Evolutionary conservation across 1,140 invertebrate species (phyloP).

Genomic region (Holcopasites calliopsidis): DNA sequence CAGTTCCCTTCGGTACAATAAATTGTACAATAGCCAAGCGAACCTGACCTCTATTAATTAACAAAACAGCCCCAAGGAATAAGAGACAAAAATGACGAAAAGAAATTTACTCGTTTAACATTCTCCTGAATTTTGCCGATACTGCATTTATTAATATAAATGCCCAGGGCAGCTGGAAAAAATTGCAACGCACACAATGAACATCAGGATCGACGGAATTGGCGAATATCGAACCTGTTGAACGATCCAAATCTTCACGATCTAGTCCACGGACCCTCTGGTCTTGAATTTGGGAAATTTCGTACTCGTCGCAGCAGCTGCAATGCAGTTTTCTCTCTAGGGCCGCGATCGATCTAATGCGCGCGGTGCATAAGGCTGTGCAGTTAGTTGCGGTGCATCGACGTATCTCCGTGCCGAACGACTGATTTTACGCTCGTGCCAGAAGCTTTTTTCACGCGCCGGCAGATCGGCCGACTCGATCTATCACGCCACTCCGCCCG

Average conservation of each 20-base stretch:
- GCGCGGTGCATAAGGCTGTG: constrained; percentile 49
- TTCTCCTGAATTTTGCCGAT: too few relatives aligned
- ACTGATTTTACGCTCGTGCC: constrained; percentile 9
- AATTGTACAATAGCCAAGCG: too few relatives aligned
- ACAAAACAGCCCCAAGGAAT: too few relatives aligned
- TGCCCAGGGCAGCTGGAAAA: too few relatives aligned
- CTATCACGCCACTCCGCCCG: too few relatives aligned
- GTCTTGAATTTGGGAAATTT: constrained; percentile 51
- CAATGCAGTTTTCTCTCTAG: constrained; percentile 62
- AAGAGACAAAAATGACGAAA: too few relatives aligned
- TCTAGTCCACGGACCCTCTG: constrained; percentile 3
- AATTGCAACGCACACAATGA: too few relatives aligned
- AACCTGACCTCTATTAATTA: too few relatives aligned
- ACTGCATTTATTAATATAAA: too few relatives aligned
- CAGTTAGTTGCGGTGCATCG: constrained; percentile 30
- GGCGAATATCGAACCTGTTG: too few relatives aligned
- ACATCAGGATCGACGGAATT: background rate
- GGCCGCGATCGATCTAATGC: constrained; percentile 61
- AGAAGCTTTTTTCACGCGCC: background rate
- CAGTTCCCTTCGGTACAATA: too few relatives aligned
- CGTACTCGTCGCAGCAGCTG: constrained; percentile 41
- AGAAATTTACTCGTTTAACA: too few relatives aligned
- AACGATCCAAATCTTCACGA: background rate
- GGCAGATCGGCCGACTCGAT: background rate
- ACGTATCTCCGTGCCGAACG: background rate